These are phyloP conservation scores for Paedocypris sp. DNA, from an alignment of 2,113 vertebrate species.

Conservation along the genomic window DNA sequence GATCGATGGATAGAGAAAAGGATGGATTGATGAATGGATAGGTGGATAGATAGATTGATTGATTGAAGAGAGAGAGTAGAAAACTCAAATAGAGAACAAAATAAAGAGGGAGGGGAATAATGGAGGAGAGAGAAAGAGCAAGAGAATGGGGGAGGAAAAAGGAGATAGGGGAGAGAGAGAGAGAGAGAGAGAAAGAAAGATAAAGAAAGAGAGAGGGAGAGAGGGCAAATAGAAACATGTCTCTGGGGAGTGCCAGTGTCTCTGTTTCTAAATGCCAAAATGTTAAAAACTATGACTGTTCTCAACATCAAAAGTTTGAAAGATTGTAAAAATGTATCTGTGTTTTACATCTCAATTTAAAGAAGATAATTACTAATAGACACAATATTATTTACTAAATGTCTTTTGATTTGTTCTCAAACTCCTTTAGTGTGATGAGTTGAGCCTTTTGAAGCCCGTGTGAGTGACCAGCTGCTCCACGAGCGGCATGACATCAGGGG, in stretches of 20 bases:
- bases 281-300: slow-evolving; percentile 50
- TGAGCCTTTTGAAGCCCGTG: slow-evolving; percentile 12
- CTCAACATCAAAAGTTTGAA: neutral
- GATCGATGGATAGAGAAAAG: no score
- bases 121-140: neutral
- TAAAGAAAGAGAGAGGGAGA: neutral
- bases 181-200: neutral
- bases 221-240: slow-evolving; percentile 54
- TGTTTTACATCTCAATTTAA: no score
- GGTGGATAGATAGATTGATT: no score
- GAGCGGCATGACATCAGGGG: slow-evolving; percentile 50
- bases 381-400: no score
- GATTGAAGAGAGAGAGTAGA: no score
- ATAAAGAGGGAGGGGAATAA: no score
- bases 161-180: slow-evolving; percentile 28
- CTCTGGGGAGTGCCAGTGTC: slow-evolving; percentile 43
- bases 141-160: neutral
- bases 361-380: no score
- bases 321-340: no score
- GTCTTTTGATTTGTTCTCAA: no score
- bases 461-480: slow-evolving; percentile 45
- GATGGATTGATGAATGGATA: no score
- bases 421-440: no score
- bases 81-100: no score
- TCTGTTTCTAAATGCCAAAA: slow-evolving; percentile 33